Evolutionary conservation across 2,797 vertebrate genomes (phyloP).

Genomic region (Urocyon cinereoargenteus): DNA sequence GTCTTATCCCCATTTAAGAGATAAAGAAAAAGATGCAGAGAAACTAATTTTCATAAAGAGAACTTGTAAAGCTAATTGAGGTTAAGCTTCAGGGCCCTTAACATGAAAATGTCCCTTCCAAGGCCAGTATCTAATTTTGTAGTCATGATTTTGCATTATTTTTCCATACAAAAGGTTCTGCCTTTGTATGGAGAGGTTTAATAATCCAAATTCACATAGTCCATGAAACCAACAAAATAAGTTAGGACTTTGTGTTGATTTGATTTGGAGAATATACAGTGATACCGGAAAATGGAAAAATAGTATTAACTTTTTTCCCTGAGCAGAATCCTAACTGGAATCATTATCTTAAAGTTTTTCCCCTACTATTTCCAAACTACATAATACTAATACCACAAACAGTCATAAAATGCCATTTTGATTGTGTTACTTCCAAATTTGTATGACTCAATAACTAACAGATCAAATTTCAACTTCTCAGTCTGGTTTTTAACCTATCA

Average conservation of each 20-base stretch:
- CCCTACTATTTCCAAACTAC: background rate
- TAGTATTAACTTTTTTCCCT: background rate
- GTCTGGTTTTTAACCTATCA: constrained; percentile 18
- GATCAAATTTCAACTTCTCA: constrained; percentile 48
- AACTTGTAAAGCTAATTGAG: background rate
- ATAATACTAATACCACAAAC: background rate
- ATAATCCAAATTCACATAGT: background rate
- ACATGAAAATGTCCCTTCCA: background rate
- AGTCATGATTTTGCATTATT: background rate
- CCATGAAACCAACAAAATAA: background rate
- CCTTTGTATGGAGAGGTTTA: background rate
- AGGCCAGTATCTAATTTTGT: background rate
- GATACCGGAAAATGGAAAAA: background rate
- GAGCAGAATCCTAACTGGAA: constrained; percentile 38
- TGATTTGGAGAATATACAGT: background rate
- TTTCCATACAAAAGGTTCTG: background rate
- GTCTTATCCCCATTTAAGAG: background rate
- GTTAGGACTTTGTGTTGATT: background rate
- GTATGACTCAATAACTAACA: constrained; percentile 14
- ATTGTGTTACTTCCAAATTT: background rate
- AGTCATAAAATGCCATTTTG: background rate
- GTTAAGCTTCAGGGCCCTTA: background rate
- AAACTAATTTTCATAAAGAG: background rate
- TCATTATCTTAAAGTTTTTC: background rate
- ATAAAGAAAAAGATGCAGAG: background rate